These are phyloP conservation scores for Procambarus clarkii DNA, from an alignment of 1,140 invertebrate genomes.

Conservation along the genomic window DNA sequence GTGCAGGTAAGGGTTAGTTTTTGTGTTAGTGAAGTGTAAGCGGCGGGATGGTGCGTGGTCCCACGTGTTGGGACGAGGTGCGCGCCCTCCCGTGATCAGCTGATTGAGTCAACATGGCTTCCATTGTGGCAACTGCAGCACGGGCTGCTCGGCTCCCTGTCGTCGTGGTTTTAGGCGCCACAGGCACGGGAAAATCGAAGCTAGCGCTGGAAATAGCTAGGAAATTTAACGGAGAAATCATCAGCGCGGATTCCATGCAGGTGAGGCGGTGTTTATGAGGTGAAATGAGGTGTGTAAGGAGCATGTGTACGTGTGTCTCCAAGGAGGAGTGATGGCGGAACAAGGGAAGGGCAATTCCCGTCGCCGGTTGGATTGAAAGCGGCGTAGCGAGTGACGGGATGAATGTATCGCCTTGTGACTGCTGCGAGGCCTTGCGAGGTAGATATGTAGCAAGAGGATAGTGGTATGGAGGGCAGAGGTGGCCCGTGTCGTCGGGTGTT, in stretches of 20 bases:
- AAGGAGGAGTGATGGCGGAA: background rate
- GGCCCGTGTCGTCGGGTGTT: background rate
- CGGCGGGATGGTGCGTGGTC: background rate
- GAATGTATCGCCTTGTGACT: background rate
- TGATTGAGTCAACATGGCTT: slow-evolving; percentile 66
- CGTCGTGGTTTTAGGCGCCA: slow-evolving; percentile 94
- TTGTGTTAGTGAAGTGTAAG: background rate
- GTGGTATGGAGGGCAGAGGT: background rate
- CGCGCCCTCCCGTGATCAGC: slow-evolving; percentile 31
- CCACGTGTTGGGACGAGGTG: background rate
- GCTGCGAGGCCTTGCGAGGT: background rate
- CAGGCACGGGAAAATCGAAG: slow-evolving; percentile 97
- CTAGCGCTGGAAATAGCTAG: slow-evolving; percentile 93
- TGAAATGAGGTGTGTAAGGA: background rate
- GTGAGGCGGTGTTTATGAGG: slow-evolving; percentile 78
- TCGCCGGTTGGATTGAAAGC: background rate
- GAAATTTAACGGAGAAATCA: slow-evolving; percentile 94
- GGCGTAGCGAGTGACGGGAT: background rate
- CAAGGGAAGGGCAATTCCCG: background rate
- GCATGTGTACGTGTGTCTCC: background rate
- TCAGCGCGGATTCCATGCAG: slow-evolving; percentile 99
- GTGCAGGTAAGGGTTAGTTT: background rate
- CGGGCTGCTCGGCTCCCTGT: slow-evolving; percentile 75
- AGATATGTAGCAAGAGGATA: background rate
- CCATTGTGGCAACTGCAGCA: background rate